Conservation (phyloP, 2,113 vertebrate species). For the Dicentrarchus labrax region DNA sequence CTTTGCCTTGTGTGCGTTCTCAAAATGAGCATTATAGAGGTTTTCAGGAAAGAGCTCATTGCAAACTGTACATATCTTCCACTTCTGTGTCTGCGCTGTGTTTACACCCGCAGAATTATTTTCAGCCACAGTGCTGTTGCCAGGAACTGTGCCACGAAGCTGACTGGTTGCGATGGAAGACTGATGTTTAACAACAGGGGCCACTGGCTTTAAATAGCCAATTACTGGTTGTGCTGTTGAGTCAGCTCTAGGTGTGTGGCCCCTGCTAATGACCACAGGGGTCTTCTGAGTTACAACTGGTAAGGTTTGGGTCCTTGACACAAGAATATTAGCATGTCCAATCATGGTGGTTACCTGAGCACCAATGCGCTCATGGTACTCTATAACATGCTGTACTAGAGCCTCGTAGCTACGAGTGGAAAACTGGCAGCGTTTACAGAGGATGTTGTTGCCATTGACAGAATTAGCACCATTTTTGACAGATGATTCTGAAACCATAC, state of each 20-base stretch:
- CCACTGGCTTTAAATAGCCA: slow-evolving; percentile 91
- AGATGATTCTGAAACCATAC: slow-evolving; percentile 91
- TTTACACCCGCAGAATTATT: slow-evolving; percentile 65
- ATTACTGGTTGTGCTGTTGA: slow-evolving; percentile 90
- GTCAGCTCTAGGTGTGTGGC: slow-evolving; percentile 85
- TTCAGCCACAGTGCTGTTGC: slow-evolving; percentile 70
- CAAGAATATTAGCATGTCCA: slow-evolving; percentile 93
- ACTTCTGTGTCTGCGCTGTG: slow-evolving; percentile 95
- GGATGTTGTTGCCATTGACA: slow-evolving; percentile 89
- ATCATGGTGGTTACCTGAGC: slow-evolving; percentile 99
- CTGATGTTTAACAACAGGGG: slow-evolving; percentile 84
- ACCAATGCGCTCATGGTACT: slow-evolving; percentile 96
- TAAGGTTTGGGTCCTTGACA: slow-evolving; percentile 87
- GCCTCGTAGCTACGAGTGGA: slow-evolving; percentile 96
- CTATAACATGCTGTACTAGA: slow-evolving; percentile 96
- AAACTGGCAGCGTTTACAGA: slow-evolving; percentile 97
- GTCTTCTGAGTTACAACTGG: slow-evolving; percentile 87
- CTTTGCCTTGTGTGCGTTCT: slow-evolving; percentile 97
- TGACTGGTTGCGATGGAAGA: slow-evolving; percentile 81
- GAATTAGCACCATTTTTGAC: slow-evolving; percentile 89
- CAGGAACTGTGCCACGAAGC: slow-evolving; percentile 82
- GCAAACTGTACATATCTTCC: slow-evolving; percentile 99
- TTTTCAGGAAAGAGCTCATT: slow-evolving; percentile 98
- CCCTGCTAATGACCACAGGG: slow-evolving; percentile 83
- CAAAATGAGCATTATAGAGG: slow-evolving; percentile 95